A percentile compares a stretch with the other conserved stretches of the same genome.
phyloP scores from a whole-genome alignment of 1,140 invertebrate genomes.

The Calycopis cecrops region DNA sequence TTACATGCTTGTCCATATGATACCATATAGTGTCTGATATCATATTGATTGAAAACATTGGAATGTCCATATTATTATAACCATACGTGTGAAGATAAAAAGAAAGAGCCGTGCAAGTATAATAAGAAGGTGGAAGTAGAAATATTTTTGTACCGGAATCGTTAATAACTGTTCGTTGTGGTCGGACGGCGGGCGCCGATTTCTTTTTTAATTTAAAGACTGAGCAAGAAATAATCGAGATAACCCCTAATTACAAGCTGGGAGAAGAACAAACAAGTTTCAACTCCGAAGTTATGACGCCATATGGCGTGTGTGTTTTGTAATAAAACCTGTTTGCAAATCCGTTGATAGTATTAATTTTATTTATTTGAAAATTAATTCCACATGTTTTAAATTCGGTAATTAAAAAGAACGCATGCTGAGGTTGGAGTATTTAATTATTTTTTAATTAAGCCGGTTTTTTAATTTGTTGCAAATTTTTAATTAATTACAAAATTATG shows the following conservation, averaged over 20 bases:
- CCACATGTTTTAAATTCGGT: too few relatives aligned
- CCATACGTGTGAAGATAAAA: slow-evolving; percentile 41
- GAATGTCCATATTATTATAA: slow-evolving; percentile 36
- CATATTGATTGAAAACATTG: too few relatives aligned
- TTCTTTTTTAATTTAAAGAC: slow-evolving; percentile 70
- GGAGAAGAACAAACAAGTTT: slow-evolving; percentile 61
- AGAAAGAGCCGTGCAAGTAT: slow-evolving; percentile 59
- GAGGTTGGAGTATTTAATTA: too few relatives aligned
- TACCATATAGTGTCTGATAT: too few relatives aligned
- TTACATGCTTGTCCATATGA: too few relatives aligned
- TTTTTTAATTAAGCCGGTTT: too few relatives aligned
- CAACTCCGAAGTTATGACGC: slow-evolving; percentile 53
- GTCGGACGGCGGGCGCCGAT: slow-evolving; percentile 42
- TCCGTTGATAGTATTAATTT: too few relatives aligned
- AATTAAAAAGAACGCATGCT: too few relatives aligned
- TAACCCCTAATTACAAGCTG: slow-evolving; percentile 63
- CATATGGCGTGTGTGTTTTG: slow-evolving; percentile 48
- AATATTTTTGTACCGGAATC: slow-evolving; percentile 70
- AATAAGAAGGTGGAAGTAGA: slow-evolving; percentile 71
- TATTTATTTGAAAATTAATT: too few relatives aligned
- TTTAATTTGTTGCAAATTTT: too few relatives aligned
- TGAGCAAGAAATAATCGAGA: slow-evolving; percentile 59
- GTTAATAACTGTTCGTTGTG: slow-evolving; percentile 66
- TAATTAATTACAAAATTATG: too few relatives aligned
- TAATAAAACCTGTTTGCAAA: too few relatives aligned